Evolutionary conservation across 2,797 vertebrate genomes (phyloP).

Genomic region (Notamacropus eugenii): DNA sequence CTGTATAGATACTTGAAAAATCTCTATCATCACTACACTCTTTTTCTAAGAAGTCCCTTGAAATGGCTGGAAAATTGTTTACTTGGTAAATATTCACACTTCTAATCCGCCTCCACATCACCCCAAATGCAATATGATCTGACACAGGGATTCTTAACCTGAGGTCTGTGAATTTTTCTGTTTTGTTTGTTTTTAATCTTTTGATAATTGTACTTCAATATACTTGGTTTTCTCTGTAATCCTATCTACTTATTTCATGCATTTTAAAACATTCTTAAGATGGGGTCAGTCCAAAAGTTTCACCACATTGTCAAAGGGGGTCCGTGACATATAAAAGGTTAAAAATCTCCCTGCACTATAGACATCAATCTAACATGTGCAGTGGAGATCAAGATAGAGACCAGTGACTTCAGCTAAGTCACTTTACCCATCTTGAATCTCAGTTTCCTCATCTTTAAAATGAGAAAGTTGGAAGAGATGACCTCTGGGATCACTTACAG

Average conservation of each 20-base stretch:
- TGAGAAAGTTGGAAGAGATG: background rate
- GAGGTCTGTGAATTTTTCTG: background rate
- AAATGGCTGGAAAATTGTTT: background rate
- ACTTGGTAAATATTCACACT: background rate
- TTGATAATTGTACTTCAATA: background rate
- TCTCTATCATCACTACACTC: background rate
- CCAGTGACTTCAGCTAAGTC: background rate
- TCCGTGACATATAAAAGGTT: background rate
- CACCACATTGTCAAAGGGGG: background rate
- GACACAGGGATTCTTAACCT: background rate
- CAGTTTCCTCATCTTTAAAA: constrained; percentile 16
- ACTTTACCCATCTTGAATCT: constrained; percentile 3
- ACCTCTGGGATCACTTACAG: background rate
- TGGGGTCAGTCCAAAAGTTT: background rate
- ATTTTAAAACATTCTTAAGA: background rate
- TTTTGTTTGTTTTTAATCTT: background rate
- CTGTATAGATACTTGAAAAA: background rate
- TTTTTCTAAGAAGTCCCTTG: background rate
- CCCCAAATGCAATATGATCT: background rate
- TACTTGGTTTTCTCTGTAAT: background rate
- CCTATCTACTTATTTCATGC: background rate
- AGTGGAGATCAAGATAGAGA: background rate
- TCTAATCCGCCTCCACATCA: background rate
- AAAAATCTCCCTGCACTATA: background rate
- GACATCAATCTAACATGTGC: background rate